phyloP scores from a whole-genome alignment of 2,797 vertebrate genomes.

The Craterocephalus amniculus region DNA sequence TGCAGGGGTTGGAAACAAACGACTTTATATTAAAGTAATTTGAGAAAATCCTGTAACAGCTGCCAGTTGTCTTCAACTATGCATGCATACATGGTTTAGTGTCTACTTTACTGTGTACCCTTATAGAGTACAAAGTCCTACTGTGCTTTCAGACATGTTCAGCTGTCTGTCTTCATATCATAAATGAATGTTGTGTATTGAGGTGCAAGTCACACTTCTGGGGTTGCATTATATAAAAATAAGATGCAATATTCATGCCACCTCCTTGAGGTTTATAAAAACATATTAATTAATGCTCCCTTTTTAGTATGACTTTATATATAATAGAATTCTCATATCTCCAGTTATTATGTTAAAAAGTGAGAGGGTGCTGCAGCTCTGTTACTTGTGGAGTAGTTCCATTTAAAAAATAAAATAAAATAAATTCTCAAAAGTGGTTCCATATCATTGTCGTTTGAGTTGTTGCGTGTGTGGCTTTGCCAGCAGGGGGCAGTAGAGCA shows the following conservation, averaged over 20 bases:
- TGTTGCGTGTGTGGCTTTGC: slow-evolving; percentile 3
- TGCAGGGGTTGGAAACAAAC: not conserved
- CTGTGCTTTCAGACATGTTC: not conserved
- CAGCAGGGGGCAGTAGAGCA: slow-evolving; percentile 69
- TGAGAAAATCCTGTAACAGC: not conserved
- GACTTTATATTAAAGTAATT: not conserved
- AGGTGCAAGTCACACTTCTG: not conserved
- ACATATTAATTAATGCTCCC: not conserved
- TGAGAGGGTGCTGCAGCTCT: not conserved
- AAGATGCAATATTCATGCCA: not conserved
- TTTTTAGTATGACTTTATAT: not conserved
- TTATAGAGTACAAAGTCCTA: not conserved
- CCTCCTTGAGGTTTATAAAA: too few species aligned
- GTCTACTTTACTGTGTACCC: not conserved
- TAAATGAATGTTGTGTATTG: not conserved
- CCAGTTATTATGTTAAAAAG: not conserved
- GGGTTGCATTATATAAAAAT: not conserved
- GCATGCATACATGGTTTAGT: not conserved
- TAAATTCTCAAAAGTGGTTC: too few species aligned
- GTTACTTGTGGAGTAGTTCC: not conserved
- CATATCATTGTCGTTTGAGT: slow-evolving; percentile 3
- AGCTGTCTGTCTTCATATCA: not conserved
- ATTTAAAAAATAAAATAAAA: too few species aligned
- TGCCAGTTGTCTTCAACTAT: not conserved
- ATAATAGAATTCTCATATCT: slow-evolving; percentile 1